Evolutionary conservation across 2,888 invertebrate genomes (phyloP).

Genomic region (Lepas anatifera): DNA sequence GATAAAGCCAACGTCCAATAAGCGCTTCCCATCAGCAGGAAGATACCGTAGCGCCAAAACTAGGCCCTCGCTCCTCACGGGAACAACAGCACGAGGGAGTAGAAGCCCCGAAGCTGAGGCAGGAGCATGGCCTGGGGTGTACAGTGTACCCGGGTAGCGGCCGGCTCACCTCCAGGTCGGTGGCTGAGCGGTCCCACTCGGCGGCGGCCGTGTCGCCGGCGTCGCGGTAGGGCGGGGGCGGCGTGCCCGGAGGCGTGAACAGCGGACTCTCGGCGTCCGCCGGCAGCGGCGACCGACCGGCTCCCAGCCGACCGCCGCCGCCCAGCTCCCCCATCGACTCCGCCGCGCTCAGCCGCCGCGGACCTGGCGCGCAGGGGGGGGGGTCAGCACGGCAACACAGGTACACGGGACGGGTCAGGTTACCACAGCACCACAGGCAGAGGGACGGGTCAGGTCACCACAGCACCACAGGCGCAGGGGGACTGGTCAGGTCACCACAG

Average conservation of each 20-base stretch:
- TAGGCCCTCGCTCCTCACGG: not conserved
- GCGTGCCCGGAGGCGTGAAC: slow-evolving; percentile 68
- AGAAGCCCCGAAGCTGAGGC: no score
- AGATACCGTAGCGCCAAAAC: no score
- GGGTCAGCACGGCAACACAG: no score
- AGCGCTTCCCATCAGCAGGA: no score
- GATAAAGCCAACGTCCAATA: no score
- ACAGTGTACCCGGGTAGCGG: not conserved
- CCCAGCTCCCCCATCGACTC: slow-evolving; percentile 49
- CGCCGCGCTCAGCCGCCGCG: slow-evolving; percentile 41
- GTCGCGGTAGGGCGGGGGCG: slow-evolving; percentile 61
- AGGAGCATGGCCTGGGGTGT: no score
- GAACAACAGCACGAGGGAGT: no score
- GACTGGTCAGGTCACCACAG: no score
- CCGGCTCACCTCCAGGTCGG: slow-evolving; percentile 11
- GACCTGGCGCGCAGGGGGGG: slow-evolving; percentile 28
- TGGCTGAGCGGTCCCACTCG: not conserved
- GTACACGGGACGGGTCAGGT: no score
- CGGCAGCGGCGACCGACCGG: slow-evolving; percentile 25
- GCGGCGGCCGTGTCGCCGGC: slow-evolving; percentile 8
- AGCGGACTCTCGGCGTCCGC: slow-evolving; percentile 35
- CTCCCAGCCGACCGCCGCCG: slow-evolving; percentile 27
- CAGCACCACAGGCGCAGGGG: no score
- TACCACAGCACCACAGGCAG: no score
- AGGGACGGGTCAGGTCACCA: not conserved